A percentile compares a stretch with the other conserved stretches of the same genome.
Evolutionary conservation across 2,797 vertebrate species (phyloP).

Genomic region (Chelonia mydas): DNA sequence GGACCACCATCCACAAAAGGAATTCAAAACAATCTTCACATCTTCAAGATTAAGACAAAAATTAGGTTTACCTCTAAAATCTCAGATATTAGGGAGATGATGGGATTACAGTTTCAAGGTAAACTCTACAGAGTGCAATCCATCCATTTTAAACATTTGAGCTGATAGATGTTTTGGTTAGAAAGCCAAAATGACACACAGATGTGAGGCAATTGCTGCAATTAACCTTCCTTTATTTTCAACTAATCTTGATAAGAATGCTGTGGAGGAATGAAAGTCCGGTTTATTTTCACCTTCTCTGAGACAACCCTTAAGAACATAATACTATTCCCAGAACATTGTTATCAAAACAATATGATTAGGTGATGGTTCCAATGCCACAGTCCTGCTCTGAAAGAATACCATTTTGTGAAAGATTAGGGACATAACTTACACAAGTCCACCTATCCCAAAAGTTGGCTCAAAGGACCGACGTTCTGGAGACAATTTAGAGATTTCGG

Average conservation of each 20-base stretch:
- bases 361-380: fast-evolving
- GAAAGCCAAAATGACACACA: not conserved
- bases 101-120: not conserved
- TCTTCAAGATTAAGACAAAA: not conserved
- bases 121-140: not conserved
- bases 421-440: fast-evolving
- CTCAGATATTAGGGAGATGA: not conserved
- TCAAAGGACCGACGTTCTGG: not conserved
- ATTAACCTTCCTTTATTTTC: not conserved
- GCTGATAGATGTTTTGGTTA: not conserved
- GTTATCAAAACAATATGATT: not conserved
- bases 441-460: not conserved
- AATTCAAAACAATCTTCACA: not conserved
- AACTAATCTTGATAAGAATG: not conserved
- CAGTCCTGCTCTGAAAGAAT: not conserved
- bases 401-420: not conserved
- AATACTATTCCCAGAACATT: too few species aligned
- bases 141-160: not conserved
- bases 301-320: not conserved
- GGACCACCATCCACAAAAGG: not conserved
- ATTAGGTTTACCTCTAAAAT: slow-evolving; percentile 9
- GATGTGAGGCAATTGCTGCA: not conserved
- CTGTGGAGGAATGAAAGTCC: not conserved
- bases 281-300: not conserved
- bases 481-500: not conserved